Base-by-base conservation (phyloP, 1,140 invertebrate genomes). In the Eufriesea mexicana region DNA sequence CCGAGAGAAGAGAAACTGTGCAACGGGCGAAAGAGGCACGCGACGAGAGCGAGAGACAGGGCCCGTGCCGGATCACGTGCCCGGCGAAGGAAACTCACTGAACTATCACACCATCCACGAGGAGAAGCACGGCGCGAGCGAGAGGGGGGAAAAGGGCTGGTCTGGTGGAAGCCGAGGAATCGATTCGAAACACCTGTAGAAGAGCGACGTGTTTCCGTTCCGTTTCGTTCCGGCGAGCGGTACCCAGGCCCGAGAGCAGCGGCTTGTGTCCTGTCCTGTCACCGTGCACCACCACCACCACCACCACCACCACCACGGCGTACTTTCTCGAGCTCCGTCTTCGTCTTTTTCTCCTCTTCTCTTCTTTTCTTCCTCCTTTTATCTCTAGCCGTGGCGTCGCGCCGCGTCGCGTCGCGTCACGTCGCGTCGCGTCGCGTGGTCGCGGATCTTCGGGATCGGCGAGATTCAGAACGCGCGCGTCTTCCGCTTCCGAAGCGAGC, bases 121-220 rank as follows among this genome's bases (percentile, higher is more conserved):
- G 54, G 80, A 77, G n/a, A 20, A 25, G 25, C 59, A 51, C 59
- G 54, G 51, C 16, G 12, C 10, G 47, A 59, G 28, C 10, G 23
- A 25, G 42, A 66, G n/a, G 12, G 47, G 71, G 59, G 59, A 7
- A 20, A 73, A 54, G 54, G 61, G 62, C 42, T 35, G 35, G 81
- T 61, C n/a, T 14, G 71, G 77, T 49, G 47, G 68, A 51, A 49
- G 47, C 47, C 42, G 61, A 64, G 57, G 45, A 76, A 83, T 83
- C 81, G 81, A 83, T 83, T 77, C 81, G 79, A 83, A 78, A 83
- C 81, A 83, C 81, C 81, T 83, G 81, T 83, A 71, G 81, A 68
- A 68, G 61, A 70, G 74, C 75, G 81, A 54, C 74, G 80, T 67
- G 49, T 75, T 81, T 71, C 51, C 71, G 72, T 73, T 73, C 78